Conservation (phyloP, 1,140 invertebrate species). For the Trichonephila clavipes region DNA sequence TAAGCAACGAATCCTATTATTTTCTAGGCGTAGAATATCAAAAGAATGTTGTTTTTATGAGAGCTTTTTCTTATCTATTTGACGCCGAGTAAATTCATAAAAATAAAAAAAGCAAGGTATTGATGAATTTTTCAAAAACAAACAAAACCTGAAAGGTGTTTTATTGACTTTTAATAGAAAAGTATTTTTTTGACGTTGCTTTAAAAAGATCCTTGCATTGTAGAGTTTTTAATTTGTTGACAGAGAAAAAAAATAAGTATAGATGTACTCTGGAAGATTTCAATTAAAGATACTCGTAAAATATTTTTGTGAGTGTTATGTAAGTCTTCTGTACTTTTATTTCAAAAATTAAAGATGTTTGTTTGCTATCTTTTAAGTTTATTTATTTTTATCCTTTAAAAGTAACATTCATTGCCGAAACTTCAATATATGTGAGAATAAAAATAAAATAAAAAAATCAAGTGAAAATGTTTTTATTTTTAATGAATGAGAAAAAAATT, state of each 20-base stretch:
- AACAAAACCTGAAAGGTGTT: neutral
- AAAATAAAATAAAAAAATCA: no score
- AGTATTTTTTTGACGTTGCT: neutral
- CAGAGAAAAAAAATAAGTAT: neutral
- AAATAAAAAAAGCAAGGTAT: neutral
- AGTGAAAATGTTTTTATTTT: no score
- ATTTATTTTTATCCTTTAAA: no score
- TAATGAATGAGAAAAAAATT: no score
- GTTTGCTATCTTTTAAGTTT: no score
- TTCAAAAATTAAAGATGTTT: no score
- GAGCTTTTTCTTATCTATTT: neutral
- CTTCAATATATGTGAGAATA: no score
- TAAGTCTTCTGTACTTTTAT: no score
- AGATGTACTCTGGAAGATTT: neutral
- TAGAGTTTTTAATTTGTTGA: neutral
- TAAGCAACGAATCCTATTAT: conserved; percentile 28
- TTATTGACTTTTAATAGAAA: neutral
- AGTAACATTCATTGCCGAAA: no score
- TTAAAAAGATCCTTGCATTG: neutral
- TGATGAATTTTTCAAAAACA: neutral
- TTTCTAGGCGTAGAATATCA: neutral
- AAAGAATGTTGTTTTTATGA: neutral
- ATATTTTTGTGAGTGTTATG: no score
- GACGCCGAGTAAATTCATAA: neutral
- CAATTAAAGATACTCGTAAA: neutral